These are phyloP conservation scores for Ursus arctos DNA, from an alignment of 2,113 vertebrate genomes.

Conservation along the genomic window DNA sequence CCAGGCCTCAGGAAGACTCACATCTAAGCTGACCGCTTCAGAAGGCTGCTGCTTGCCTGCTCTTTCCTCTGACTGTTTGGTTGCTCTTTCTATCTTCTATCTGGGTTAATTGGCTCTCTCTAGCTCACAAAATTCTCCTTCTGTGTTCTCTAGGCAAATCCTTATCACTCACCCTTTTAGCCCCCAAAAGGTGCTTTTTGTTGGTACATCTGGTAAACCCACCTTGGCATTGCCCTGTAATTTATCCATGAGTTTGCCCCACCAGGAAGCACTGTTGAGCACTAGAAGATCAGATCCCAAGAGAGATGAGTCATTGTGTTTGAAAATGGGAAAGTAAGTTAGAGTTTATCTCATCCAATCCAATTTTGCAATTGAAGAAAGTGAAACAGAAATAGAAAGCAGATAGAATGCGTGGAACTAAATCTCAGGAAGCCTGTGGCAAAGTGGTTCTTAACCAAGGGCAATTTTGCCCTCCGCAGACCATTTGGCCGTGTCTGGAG, in stretches of 20 bases:
- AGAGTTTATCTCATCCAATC: not conserved
- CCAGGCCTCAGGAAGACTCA: not conserved
- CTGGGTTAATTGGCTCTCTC: not conserved
- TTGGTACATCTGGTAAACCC: too few relatives aligned
- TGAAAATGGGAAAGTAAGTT: not conserved
- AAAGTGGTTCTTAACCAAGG: not conserved
- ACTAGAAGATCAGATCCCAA: not conserved
- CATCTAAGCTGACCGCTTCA: not conserved
- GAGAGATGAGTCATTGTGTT: not conserved
- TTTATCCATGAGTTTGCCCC: not conserved
- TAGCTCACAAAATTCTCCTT: not conserved
- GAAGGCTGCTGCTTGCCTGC: rapidly evolving
- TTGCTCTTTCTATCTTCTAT: not conserved
- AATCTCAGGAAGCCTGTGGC: not conserved
- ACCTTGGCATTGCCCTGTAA: not conserved
- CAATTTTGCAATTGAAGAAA: not conserved
- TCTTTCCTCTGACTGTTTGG: not conserved
- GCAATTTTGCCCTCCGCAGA: not conserved
- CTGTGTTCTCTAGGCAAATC: not conserved
- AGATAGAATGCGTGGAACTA: not conserved
- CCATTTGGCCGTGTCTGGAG: not conserved
- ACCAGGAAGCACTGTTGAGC: not conserved
- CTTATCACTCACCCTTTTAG: not conserved
- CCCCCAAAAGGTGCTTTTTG: not conserved
- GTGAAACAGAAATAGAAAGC: not conserved